phyloP scores from a whole-genome alignment of 2,797 vertebrate genomes.

The Enteromius mattozi region DNA sequence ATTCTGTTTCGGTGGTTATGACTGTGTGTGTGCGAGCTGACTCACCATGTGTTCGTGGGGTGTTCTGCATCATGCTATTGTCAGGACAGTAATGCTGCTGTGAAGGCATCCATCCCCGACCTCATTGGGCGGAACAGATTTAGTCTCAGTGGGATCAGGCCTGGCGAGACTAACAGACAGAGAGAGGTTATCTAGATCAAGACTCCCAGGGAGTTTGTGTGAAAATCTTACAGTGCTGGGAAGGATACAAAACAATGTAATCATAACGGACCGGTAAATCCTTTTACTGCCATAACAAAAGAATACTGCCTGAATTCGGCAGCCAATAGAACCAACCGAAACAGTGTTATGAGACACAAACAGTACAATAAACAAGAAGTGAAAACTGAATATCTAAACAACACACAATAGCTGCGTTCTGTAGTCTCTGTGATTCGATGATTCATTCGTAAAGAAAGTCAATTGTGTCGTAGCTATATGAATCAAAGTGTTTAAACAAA shows the following conservation, averaged over 20 bases:
- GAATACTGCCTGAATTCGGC: background rate
- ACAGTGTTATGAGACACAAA: background rate
- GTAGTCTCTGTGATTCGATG: background rate
- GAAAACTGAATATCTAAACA: background rate
- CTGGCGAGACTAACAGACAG: slow-evolving; percentile 27
- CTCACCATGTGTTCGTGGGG: slow-evolving; percentile 71
- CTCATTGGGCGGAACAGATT: slow-evolving; percentile 18
- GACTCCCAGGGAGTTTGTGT: slow-evolving; percentile 13
- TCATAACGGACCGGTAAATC: slow-evolving; percentile 6
- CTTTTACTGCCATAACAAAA: slow-evolving; percentile 27
- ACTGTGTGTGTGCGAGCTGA: slow-evolving; percentile 65
- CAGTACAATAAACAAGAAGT: background rate
- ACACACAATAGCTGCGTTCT: background rate
- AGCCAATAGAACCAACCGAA: background rate
- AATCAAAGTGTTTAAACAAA: too few species aligned
- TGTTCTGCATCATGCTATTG: slow-evolving; percentile 71
- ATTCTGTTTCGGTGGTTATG: slow-evolving; percentile 25
- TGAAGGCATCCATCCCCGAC: slow-evolving; percentile 36
- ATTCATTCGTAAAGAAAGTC: background rate
- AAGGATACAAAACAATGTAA: slow-evolving; percentile 24
- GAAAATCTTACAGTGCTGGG: background rate
- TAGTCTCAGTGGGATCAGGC: slow-evolving; percentile 40
- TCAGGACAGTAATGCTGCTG: slow-evolving; percentile 70
- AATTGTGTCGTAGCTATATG: background rate
- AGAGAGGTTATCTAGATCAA: slow-evolving; percentile 32